These are phyloP conservation scores for Thysanoteuthis rhombus DNA, from an alignment of 2,888 invertebrate species.

Conservation along the genomic window DNA sequence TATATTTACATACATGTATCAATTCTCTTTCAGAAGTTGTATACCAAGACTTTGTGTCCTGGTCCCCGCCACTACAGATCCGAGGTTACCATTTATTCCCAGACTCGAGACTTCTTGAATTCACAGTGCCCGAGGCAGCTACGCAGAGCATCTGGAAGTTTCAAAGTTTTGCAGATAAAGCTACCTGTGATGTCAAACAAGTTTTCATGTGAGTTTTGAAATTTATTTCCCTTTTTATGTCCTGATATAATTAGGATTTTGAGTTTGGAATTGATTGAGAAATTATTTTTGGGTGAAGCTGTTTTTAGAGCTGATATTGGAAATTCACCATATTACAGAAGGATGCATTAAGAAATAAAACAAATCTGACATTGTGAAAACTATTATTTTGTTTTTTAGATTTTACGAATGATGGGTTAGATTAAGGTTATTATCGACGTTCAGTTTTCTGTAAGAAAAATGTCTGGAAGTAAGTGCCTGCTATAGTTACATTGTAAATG, in stretches of 20 bases:
- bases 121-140: slow-evolving; percentile 37
- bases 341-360: too few species aligned
- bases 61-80: slow-evolving; percentile 22
- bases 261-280: too few species aligned
- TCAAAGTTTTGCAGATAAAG: slow-evolving; percentile 32
- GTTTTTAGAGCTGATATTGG: too few species aligned
- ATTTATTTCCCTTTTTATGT: slow-evolving; percentile 77
- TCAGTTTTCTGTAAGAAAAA: too few species aligned
- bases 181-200: slow-evolving; percentile 1
- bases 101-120: slow-evolving; percentile 33
- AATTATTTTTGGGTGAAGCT: too few species aligned
- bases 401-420: too few species aligned
- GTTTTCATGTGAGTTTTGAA: slow-evolving; percentile 24
- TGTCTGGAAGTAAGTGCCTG: too few species aligned
- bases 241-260: slow-evolving; percentile 50
- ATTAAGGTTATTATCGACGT: too few species aligned
- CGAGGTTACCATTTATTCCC: slow-evolving; percentile 25
- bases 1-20: background rate
- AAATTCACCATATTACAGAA: too few species aligned
- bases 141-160: slow-evolving; percentile 38
- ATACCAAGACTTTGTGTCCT: slow-evolving; percentile 22
- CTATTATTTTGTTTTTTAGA: too few species aligned
- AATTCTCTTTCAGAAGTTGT: slow-evolving; percentile 22
- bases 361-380: too few species aligned
- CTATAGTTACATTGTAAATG: too few species aligned